Base-by-base conservation (phyloP, 2,113 vertebrate species). In the Cryptotis parvus region DNA sequence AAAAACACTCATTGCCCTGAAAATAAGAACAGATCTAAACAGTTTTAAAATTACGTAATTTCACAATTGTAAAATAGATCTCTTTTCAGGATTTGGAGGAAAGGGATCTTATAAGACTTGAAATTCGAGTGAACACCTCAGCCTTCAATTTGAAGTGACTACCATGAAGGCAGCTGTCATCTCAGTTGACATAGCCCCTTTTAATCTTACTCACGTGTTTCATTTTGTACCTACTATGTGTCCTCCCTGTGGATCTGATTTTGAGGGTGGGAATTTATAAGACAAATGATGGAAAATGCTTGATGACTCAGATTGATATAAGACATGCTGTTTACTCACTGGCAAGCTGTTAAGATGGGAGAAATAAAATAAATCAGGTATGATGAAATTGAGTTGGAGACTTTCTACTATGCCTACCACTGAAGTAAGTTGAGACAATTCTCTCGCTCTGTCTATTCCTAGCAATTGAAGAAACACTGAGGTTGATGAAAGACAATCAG, bases 41-140 rank as follows among this genome's bases (percentile, higher is more conserved):
- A 96, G 95, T 94, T 94, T 95, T 93, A 95, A 81, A 97, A 96
- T 95, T 63, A 95, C 96, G 97, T n/a, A 94, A 91, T 97, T 95
- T 97, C 96, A 95, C 93, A 94, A 97, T 97, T 95, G 95, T 97
- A 97, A 96, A 98, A 95, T 94, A 94, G 97, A 92, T 95, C 92
- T 97, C 99, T 98, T 97, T 98, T 98, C 98, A 98, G 98, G 98
- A 99, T 98, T 39, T 9, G 31, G 20, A 35, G 4, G 31, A 79
- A 91, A 84, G 14, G 49, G 31, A 84, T 77, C 39, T 45, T 61
- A 1, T 16, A 75, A 33, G 43, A 45, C 52, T 52, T 33, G 35
- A 49, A 49, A 41, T 84, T 52, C n/a, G 35, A 27, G 15, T 7
- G 16, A 58, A 45, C 20, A 33, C 4, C 77, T 26, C 37, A 61